These are phyloP conservation scores for Anseranas semipalmata DNA, from an alignment of 2,113 vertebrate genomes.

Conservation along the genomic window DNA sequence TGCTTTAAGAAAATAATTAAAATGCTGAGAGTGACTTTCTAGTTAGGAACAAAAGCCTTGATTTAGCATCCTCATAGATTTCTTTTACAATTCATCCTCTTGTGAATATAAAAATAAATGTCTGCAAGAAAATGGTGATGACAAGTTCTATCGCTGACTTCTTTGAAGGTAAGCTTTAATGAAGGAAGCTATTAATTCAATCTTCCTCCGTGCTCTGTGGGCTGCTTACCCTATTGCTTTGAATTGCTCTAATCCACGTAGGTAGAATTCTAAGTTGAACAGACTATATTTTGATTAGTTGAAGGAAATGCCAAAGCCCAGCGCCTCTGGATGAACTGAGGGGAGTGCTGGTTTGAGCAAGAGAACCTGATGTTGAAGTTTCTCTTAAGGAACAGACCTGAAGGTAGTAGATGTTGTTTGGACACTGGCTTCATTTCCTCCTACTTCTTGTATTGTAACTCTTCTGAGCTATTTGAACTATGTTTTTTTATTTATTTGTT, in stretches of 20 bases:
- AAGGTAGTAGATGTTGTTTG: not conserved
- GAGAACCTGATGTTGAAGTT: not conserved
- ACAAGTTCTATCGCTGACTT: not conserved
- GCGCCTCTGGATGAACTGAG: not conserved
- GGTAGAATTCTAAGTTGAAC: not conserved
- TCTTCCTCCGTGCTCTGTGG: not conserved
- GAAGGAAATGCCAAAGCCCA: not conserved
- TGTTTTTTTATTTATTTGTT: not conserved
- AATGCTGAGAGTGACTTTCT: conserved; percentile 12
- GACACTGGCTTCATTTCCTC: not conserved
- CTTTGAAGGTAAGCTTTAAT: conserved; percentile 59
- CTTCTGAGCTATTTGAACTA: not conserved
- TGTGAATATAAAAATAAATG: conserved; percentile 42
- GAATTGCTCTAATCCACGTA: conserved; percentile 18
- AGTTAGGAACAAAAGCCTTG: conserved; percentile 42
- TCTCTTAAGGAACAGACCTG: not conserved
- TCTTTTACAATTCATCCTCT: not conserved
- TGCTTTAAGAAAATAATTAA: not conserved
- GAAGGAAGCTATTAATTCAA: conserved; percentile 44
- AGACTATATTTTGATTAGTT: not conserved
- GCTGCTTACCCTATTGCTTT: conserved; percentile 36
- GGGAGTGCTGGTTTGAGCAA: not conserved
- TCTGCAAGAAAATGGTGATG: conserved; percentile 25
- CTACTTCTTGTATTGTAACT: not conserved
- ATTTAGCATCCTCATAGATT: conserved; percentile 30